phyloP scores from a whole-genome alignment of 2,888 invertebrate genomes.

The Harpalus rubripes region DNA sequence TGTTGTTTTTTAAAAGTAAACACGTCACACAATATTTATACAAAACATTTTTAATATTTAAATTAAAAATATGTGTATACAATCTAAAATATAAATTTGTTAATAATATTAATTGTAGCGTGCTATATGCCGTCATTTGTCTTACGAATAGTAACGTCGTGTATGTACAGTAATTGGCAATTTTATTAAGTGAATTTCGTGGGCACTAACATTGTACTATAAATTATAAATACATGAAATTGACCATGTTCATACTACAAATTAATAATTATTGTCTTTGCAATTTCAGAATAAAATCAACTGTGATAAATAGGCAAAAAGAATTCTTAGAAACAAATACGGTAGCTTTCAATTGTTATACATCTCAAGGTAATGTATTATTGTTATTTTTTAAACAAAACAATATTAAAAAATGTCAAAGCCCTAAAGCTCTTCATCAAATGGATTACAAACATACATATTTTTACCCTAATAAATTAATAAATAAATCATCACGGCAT shows the following conservation, averaged over 20 bases:
- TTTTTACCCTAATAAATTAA: too few species aligned
- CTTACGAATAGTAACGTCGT: slow-evolving; percentile 35
- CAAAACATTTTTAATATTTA: too few species aligned
- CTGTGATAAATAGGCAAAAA: slow-evolving; percentile 51
- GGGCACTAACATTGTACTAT: neutral
- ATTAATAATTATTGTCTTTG: neutral
- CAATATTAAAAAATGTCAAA: neutral
- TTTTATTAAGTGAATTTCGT: slow-evolving; percentile 31
- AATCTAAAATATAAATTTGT: neutral
- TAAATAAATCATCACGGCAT: too few species aligned
- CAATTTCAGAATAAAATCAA: slow-evolving; percentile 45
- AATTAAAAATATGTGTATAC: too few species aligned
- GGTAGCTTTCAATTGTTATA: neutral
- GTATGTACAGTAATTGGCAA: slow-evolving; percentile 23
- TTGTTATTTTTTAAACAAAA: neutral
- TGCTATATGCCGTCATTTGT: neutral
- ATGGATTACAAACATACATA: too few species aligned
- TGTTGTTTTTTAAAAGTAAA: too few species aligned
- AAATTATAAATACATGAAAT: neutral
- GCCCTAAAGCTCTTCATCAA: too few species aligned
- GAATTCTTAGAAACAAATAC: slow-evolving; percentile 11
- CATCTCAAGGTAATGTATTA: slow-evolving; percentile 25
- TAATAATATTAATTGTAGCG: neutral
- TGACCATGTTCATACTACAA: neutral
- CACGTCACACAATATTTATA: too few species aligned